Base-by-base conservation (phyloP, 2,797 vertebrate genomes). In the Esox lucius region DNA sequence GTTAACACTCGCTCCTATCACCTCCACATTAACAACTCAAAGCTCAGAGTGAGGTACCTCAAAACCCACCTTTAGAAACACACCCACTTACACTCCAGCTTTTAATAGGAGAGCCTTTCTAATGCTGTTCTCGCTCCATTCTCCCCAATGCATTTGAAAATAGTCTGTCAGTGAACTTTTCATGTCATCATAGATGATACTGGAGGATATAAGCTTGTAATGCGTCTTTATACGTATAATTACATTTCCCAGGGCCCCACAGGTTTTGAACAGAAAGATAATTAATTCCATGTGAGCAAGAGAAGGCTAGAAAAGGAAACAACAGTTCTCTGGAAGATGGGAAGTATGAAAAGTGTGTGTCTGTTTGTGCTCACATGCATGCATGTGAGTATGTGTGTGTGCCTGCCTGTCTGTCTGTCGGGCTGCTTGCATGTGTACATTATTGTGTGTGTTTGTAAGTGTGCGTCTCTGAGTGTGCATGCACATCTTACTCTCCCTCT, bases 271-370 rank as follows among this genome's bases (percentile, higher is more conserved):
- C 70, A 70, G 49, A 68, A 79, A 71, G 66, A 77, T 84, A 73
- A 83, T 79, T 71, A 84, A 81, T 88, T 84, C 70, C 72, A 73
- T 72, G 75, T 79, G 75, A 76, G 72, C 76, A 74, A 64, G n/a
- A 61, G 42, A 33, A 31, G 22, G 24, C 35, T 5, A 9, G 48
- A 76, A 80, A 6, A 71, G 59, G 71, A 80, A 71, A 73, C 33
- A 77, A 51, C 74, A 73, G 66, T 77, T 81, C 33, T 59, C 56
- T 53, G 24, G 81, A 68, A 33, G 64, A 26, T 31, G 68, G 16
- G 13, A 35, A 16, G 24, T 31, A 46, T 24, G 12, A n/a, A 69
- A 68, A 48, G 1, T 49, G 28, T 48, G 72, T 5, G 11, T 46
- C 12, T 5, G 13, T 46, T 46, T 46, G 42, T 12, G 42, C 3